A percentile compares a stretch with the other conserved stretches of the same genome.
Conservation (phyloP, 2,797 vertebrate genomes). For the Merluccius polli region DNA sequence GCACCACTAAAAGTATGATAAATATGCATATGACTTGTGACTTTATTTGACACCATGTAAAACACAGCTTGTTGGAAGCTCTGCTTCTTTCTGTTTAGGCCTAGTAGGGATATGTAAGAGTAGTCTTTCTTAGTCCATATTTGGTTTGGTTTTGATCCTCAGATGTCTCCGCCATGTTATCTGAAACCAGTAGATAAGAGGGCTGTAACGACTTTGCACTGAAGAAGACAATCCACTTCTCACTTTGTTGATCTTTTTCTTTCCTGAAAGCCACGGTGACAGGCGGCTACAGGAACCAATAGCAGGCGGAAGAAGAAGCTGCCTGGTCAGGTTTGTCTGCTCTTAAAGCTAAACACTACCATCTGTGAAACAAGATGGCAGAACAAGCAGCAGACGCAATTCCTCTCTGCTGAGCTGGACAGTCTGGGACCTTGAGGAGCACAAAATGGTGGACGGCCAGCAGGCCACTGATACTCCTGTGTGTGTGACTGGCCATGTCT, state of each 20-base stretch:
- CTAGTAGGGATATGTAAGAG: neutral
- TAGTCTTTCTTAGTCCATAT: neutral
- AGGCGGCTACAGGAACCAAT: slow-evolving; percentile 58
- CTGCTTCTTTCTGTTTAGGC: neutral
- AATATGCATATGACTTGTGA: neutral
- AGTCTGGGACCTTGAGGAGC: slow-evolving; percentile 76
- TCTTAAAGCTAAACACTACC: slow-evolving; percentile 74
- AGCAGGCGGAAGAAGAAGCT: slow-evolving; percentile 57
- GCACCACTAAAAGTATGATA: neutral
- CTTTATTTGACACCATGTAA: too few relatives aligned
- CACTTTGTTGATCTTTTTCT: slow-evolving; percentile 64
- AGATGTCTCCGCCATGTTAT: neutral
- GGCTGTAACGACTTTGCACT: slow-evolving; percentile 37
- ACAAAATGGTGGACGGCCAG: slow-evolving; percentile 79
- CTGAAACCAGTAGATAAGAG: neutral
- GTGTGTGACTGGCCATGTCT: slow-evolving; percentile 65
- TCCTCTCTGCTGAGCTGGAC: slow-evolving; percentile 64
- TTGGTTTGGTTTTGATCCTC: neutral
- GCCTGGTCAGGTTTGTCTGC: slow-evolving; percentile 61
- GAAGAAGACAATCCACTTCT: slow-evolving; percentile 48
- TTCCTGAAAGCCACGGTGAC: slow-evolving; percentile 56
- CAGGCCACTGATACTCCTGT: slow-evolving; percentile 64
- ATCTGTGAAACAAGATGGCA: slow-evolving; percentile 76
- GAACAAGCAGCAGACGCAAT: slow-evolving; percentile 53
- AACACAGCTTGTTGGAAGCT: neutral